phyloP scores from a whole-genome alignment of 2,888 invertebrate genomes.

The Andrena dorsata region DNA sequence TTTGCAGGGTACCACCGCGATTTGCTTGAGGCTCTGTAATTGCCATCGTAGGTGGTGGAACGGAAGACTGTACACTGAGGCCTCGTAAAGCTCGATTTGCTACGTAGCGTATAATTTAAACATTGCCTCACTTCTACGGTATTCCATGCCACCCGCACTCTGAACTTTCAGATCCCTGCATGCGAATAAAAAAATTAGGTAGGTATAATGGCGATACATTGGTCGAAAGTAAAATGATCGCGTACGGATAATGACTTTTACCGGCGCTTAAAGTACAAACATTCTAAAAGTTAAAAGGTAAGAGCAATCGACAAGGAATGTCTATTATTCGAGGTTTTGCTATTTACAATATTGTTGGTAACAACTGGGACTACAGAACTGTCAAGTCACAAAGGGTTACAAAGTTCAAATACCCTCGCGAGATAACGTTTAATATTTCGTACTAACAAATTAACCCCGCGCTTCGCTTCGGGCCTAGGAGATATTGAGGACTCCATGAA shows the following conservation, averaged over 20 bases:
- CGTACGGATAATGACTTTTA: not conserved
- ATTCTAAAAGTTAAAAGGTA: no score
- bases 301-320: no score
- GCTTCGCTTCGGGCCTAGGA: no score
- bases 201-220: not conserved
- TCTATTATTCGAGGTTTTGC: no score
- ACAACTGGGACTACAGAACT: no score
- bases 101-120: slow-evolving; percentile 80
- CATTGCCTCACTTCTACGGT: slow-evolving; percentile 78
- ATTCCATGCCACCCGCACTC: slow-evolving; percentile 69
- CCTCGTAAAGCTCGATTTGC: slow-evolving; percentile 79
- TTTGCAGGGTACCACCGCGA: slow-evolving; percentile 60
- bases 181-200: not conserved
- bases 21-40: slow-evolving; percentile 72
- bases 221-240: not conserved
- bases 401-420: no score
- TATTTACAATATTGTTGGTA: no score
- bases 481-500: no score
- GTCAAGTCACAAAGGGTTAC: no score
- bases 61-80: slow-evolving; percentile 66
- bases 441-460: no score
- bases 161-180: slow-evolving; percentile 38
- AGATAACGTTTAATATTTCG: no score
- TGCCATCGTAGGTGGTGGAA: slow-evolving; percentile 76
- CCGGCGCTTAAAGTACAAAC: not conserved